Percentiles rank a stretch among this genome's conserved stretches.
Evolutionary conservation across 53 echinoderm and acorn worm species (phyloP).

Genomic region (Echinarachnius parma): DNA sequence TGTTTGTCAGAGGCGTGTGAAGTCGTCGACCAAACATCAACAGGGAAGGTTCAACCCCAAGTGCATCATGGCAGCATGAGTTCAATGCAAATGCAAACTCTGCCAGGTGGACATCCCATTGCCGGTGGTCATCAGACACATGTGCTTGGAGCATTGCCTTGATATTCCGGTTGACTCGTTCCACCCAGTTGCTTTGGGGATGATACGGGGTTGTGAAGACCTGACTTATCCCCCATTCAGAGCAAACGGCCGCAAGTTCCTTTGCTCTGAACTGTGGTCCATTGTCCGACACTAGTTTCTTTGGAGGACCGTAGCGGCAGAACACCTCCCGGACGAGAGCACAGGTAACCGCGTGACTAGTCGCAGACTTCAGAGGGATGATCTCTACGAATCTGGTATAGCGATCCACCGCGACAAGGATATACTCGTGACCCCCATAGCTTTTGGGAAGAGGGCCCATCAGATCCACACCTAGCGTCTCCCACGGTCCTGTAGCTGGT

Average conservation of each 20-base stretch:
- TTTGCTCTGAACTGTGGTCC: conserved; percentile 53
- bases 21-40: too few relatives aligned
- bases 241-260: conserved; percentile 37
- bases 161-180: conserved; percentile 55
- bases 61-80: too few relatives aligned
- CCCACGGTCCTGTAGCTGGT: conserved; percentile 28
- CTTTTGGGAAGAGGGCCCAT: conserved; percentile 45
- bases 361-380: conserved; percentile 29
- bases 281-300: conserved; percentile 51
- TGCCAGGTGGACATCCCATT: too few relatives aligned
- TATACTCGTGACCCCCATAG: conserved; percentile 39
- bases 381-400: conserved; percentile 37
- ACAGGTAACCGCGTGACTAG: conserved; percentile 33
- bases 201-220: conserved; percentile 56
- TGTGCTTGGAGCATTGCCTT: conserved; percentile 56
- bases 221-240: conserved; percentile 44
- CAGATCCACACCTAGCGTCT: conserved; percentile 39
- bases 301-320: conserved; percentile 44
- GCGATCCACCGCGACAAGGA: conserved; percentile 35
- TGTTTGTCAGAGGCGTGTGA: too few relatives aligned
- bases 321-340: conserved; percentile 48
- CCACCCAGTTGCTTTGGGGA: conserved; percentile 63
- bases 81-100: too few relatives aligned
- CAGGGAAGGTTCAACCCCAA: too few relatives aligned
- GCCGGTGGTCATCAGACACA: conserved; percentile 33